phyloP scores from a whole-genome alignment of 2,797 vertebrate species.

The Artibeus lituratus region DNA sequence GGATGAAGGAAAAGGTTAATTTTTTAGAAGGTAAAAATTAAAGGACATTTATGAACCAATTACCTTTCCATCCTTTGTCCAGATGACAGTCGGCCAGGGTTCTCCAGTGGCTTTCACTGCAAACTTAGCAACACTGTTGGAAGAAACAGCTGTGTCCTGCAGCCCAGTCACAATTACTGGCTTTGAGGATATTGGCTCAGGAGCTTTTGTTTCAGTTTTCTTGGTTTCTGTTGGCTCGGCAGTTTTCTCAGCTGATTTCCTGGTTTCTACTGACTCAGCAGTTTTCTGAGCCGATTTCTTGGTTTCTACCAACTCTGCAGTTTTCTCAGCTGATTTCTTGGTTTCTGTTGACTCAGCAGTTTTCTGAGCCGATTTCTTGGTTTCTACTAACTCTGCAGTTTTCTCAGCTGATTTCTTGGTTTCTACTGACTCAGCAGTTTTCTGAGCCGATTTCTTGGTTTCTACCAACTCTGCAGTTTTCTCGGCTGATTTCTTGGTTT shows the following conservation, averaged over 20 bases:
- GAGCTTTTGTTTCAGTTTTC: slow-evolving; percentile 58
- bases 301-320: slow-evolving; percentile 76
- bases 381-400: slow-evolving; percentile 73
- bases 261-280: slow-evolving; percentile 80
- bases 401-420: slow-evolving; percentile 74
- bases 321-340: slow-evolving; percentile 69
- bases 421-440: slow-evolving; percentile 81
- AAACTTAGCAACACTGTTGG: slow-evolving; percentile 79
- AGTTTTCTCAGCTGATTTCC: slow-evolving; percentile 67
- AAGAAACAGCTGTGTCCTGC: slow-evolving; percentile 76
- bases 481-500: slow-evolving; percentile 84
- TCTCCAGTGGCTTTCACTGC: slow-evolving; percentile 81
- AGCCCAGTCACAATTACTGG: slow-evolving; percentile 81
- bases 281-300: slow-evolving; percentile 85
- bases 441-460: slow-evolving; percentile 84
- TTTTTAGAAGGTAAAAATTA: slow-evolving; percentile 45
- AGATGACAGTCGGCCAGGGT: slow-evolving; percentile 79
- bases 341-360: slow-evolving; percentile 80
- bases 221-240: slow-evolving; percentile 69
- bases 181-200: slow-evolving; percentile 73
- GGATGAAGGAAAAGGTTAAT: neutral
- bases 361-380: slow-evolving; percentile 84
- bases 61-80: slow-evolving; percentile 88
- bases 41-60: slow-evolving; percentile 18
- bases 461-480: slow-evolving; percentile 70